Base-by-base conservation (phyloP, 2,113 vertebrate species). In the Aldabrachelys gigantea region DNA sequence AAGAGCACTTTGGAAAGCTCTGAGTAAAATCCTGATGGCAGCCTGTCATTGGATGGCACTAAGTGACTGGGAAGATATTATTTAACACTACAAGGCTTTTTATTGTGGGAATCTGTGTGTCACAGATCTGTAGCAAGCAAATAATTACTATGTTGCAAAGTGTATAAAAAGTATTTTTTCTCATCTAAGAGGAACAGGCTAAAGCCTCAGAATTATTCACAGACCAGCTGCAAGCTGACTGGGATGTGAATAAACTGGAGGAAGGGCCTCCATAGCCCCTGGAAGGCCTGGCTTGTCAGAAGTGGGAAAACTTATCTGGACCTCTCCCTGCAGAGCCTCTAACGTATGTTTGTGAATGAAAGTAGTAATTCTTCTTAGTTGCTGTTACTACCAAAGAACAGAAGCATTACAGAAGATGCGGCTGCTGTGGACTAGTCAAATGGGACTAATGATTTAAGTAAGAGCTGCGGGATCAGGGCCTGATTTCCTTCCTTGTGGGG, bases 161-260 rank as follows among this genome's bases (percentile, higher is more conserved):
- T 7, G 29, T 72, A 38, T 35, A 49, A 59, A 52, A n/a, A 38
- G 54, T 49, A 31, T 44, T 29, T 38, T 49, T 56, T 69, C 84
- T 76, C 17, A 8, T 84, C 69, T 12, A 50, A 13, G 38, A 75
- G 7, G 8, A 53, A 4, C 24, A 6, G 22, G 24, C 35, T 85
- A 50, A 31, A 80, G 50, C 76, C 79, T 44, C 0, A 0, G 14
- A 54, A 69, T 57, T 79, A 0, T 69, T 49, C 56, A 41, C 81
- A 85, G 57, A 38, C 7, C 1, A 19, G 5, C 12, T n/a, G 44
- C 57, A 69, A 41, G 82, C 59, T 50, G 10, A 62, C 11, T 31
- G 59, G 59, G 59, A 31, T 27, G 59, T 62, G 59, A 29, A 31
- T 62, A 62, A 29, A 62, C 13, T 27, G 59, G 80, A 44, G 78